Evolutionary conservation across 2,797 vertebrate genomes (phyloP), one percentile per base, ranked within the genome.

Genomic region (Manis crassicaudata): DNA sequence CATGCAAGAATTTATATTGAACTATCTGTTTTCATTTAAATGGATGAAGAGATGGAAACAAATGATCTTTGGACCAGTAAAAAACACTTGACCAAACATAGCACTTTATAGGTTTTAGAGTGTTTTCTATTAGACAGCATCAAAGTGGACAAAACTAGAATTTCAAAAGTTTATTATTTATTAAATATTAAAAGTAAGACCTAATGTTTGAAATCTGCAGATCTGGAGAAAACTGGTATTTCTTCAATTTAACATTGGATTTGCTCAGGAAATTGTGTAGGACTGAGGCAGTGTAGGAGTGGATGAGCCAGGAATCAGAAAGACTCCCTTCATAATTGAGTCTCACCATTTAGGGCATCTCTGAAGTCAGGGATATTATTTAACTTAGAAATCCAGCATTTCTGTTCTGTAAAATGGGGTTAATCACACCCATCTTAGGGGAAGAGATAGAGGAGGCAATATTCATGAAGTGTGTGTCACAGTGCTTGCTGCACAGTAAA

Each of bases 371-470:
- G 75, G 68, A 80, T 77, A 88, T 82, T 62, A 79, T 70, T 94
- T 65, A 92, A 62, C 82, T 92, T 63, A 8, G 60, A 56, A 95
- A 35, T 75, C 60, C 29, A 40, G 54, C 91, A 91, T 77, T 83
- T 86, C 82, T 90, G 67, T 86, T 96, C 91, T 95, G 95, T 94
- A 72, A 90, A 87, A 81, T 96, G 96, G 94, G 95, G 83, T 88
- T 90, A 90, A 70, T 82, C 76, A 50, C 62, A 84, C 9, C 79
- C 60, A 35, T 46, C 43, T 75, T 87, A 52, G 0, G 95, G 65
- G 46, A 46, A 76, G 72, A 37, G 75, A 23, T 58, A 40, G 77
- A 62, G 43, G 92, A 90, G 25, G 92, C 89, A 54, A 70, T 68
- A 62, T 50, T 91, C 52, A 10, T 73, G 72, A 95, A 58, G 18